These are phyloP conservation scores for Cephalopholis sonnerati DNA, from an alignment of 2,113 vertebrate species.

Conservation along the genomic window DNA sequence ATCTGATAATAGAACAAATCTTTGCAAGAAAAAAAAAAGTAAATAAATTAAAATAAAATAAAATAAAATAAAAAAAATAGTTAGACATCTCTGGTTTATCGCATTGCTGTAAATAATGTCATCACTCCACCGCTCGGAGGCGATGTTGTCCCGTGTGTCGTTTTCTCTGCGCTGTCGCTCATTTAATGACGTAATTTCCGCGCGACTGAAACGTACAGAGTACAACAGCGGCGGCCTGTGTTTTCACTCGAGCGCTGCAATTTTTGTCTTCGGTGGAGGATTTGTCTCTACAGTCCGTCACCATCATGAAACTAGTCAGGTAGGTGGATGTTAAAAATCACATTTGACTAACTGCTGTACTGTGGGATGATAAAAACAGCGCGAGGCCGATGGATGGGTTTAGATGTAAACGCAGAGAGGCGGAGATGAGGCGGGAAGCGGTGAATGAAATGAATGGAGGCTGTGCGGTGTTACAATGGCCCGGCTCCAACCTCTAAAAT, in stretches of 20 bases:
- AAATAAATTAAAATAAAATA: too few species aligned
- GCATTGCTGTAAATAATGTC: not conserved
- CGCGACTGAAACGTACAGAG: slow-evolving; percentile 46
- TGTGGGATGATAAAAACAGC: fast-evolving
- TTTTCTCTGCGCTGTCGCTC: not conserved
- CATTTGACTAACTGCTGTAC: fast-evolving
- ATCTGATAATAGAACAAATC: too few species aligned
- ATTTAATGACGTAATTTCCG: slow-evolving; percentile 48
- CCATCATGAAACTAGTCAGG: slow-evolving; percentile 88
- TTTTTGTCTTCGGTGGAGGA: slow-evolving; percentile 78
- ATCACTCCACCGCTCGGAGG: not conserved
- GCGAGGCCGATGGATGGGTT: slow-evolving; percentile 62
- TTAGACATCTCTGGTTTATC: too few species aligned
- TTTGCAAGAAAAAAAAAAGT: too few species aligned
- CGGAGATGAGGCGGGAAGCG: slow-evolving; percentile 77
- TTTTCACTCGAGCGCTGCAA: slow-evolving; percentile 65
- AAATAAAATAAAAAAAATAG: too few species aligned
- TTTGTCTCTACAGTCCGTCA: slow-evolving; percentile 65
- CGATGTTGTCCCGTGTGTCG: not conserved
- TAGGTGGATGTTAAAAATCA: slow-evolving; percentile 22
- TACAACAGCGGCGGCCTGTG: slow-evolving; percentile 73
- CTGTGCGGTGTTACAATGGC: not conserved
- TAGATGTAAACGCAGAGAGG: slow-evolving; percentile 64
- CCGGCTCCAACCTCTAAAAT: not conserved
- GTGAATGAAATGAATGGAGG: slow-evolving; percentile 65